phyloP scores from a whole-genome alignment of 1,140 invertebrate species.

The Drosophila gunungcola region DNA sequence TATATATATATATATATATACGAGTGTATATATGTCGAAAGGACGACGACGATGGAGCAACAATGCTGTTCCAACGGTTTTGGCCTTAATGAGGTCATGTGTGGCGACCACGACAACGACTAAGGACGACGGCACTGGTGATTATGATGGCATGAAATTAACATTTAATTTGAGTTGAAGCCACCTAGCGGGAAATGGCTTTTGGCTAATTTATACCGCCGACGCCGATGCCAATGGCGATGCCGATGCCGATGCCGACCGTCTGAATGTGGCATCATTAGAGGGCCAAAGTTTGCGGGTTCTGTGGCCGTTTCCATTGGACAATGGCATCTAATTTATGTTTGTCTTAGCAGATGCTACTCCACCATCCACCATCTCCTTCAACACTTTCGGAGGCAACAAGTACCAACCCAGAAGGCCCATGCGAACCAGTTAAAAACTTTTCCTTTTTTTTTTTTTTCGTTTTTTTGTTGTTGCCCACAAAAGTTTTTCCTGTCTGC shows the following conservation, averaged over 20 bases:
- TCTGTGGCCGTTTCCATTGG: constrained; percentile 53
- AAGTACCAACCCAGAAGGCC: constrained; percentile 27
- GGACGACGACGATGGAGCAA: constrained; percentile 19
- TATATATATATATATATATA: not conserved
- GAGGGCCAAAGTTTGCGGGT: constrained; percentile 71
- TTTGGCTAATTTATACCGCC: constrained; percentile 77
- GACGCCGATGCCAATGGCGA: constrained; percentile 22
- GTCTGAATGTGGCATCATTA: constrained; percentile 80
- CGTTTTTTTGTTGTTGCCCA: not conserved
- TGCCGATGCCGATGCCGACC: not conserved
- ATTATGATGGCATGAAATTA: constrained; percentile 83
- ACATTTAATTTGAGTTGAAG: constrained; percentile 81
- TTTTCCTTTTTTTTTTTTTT: constrained; percentile 29
- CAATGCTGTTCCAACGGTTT: constrained; percentile 53
- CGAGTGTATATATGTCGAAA: not conserved
- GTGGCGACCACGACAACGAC: constrained; percentile 63
- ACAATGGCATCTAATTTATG: constrained; percentile 82
- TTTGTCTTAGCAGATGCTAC: constrained; percentile 79
- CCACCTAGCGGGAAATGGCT: constrained; percentile 60
- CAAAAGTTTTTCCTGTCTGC: constrained; percentile 79
- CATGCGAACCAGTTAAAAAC: constrained; percentile 72
- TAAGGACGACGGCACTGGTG: constrained; percentile 57
- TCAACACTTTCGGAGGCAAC: constrained; percentile 35
- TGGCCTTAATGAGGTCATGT: constrained; percentile 81
- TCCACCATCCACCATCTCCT: not conserved